Base-by-base conservation (phyloP, 2,113 vertebrate genomes). In the Anarrhichthys ocellatus region DNA sequence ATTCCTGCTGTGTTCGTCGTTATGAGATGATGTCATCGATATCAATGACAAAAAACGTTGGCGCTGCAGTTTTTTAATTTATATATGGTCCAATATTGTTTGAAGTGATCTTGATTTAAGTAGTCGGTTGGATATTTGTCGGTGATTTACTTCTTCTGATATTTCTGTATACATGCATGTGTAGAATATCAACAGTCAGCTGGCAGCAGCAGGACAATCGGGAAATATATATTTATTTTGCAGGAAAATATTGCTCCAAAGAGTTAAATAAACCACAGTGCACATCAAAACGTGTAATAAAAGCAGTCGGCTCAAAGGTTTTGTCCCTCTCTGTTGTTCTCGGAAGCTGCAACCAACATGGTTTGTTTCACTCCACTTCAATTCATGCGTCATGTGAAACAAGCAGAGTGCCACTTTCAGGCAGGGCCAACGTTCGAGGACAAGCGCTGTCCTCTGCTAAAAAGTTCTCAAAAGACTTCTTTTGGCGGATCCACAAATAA, bases 321-420 rank as follows among this genome's bases (percentile, higher is more conserved):
- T 32, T n/a, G 4, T 13, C 5, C 17, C 10, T 15, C 1, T n/a
- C 6, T 56, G 44, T 48, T 63, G 10, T 46, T 32, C 38, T 69
- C 52, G 9, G 27, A 40, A n/a, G 22, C 17, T 54, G 17, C 9
- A 54, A 32, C 46, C 17, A 9, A 54, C 44, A 29, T 6, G 6
- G 14, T 62, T 74, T 42, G 20, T 68, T 74, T 59, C 27, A 17
- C 24, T 61, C n/a, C 27, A 17, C 73, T 68, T 77, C 48, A 61
- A 34, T 44, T 61, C 42, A 42, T 52, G 6, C 18, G 20, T 58
- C 6, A 38, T 18, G 34, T 22, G 6, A 85, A 64, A 72, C 22
- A 67, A 15, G 50, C 10, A 46, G 68, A 54, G 74, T 2, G 20
- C 17, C 65, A 68, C 15, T 78, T 77, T 68, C 36, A 64, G 14